phyloP scores from a whole-genome alignment of 2,888 invertebrate genomes.

The Orthosia cruda region DNA sequence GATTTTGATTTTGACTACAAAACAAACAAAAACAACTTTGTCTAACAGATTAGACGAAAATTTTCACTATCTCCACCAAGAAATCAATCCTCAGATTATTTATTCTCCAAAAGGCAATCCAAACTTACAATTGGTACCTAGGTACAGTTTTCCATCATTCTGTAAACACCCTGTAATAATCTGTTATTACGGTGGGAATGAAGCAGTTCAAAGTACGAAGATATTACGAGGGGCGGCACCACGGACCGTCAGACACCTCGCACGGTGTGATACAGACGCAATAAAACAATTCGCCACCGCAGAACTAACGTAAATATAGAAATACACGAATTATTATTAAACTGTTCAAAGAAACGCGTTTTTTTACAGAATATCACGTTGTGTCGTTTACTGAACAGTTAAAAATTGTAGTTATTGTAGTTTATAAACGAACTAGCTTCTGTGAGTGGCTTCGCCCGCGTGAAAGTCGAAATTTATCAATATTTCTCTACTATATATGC shows the following conservation, averaged over 20 bases:
- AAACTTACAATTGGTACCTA: slow-evolving; percentile 19
- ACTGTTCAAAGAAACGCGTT: not conserved
- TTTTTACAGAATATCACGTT: not conserved
- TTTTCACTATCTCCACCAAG: not conserved
- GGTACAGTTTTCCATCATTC: slow-evolving; percentile 28
- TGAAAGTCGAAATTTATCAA: no score
- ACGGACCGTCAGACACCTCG: slow-evolving; percentile 59
- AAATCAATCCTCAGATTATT: not conserved
- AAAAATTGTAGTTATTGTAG: not conserved
- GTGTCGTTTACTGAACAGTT: not conserved
- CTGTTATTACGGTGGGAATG: slow-evolving; percentile 35
- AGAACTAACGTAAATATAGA: slow-evolving; percentile 26
- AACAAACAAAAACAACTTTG: not conserved
- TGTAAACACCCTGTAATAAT: slow-evolving; percentile 27
- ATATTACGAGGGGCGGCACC: slow-evolving; percentile 61
- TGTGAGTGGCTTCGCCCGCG: no score
- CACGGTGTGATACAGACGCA: slow-evolving; percentile 57
- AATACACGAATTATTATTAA: slow-evolving; percentile 10
- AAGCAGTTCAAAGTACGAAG: slow-evolving; percentile 30
- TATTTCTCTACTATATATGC: no score
- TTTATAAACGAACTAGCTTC: no score
- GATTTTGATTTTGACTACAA: no score
- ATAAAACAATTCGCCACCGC: slow-evolving; percentile 57
- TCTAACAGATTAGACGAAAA: not conserved
- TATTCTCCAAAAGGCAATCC: not conserved